Evolutionary conservation across 2,797 vertebrate species (phyloP).

Genomic region (Hippopotamyrus pictus): DNA sequence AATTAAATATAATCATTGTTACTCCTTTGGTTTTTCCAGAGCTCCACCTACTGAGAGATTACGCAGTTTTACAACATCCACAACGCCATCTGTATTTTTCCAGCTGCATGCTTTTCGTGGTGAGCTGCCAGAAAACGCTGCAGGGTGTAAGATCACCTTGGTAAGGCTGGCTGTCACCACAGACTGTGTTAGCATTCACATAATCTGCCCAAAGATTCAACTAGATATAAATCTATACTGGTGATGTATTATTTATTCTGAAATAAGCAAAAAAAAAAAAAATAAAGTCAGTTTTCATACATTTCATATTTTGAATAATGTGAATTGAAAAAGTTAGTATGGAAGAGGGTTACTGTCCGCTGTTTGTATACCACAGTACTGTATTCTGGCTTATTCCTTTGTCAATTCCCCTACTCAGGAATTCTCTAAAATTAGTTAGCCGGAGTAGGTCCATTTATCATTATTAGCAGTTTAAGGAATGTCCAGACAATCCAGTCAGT

Average conservation of each 20-base stretch:
- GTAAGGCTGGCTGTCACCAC: not conserved
- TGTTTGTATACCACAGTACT: not conserved
- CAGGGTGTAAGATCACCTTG: conserved; percentile 1
- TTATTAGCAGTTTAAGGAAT: not conserved
- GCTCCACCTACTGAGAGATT: not conserved
- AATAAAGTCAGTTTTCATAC: not conserved
- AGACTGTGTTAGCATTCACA: not conserved
- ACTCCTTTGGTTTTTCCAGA: not conserved
- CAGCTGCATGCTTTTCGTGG: not conserved
- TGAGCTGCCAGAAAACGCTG: not conserved
- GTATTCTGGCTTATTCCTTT: not conserved
- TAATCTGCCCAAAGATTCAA: not conserved
- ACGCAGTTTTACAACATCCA: not conserved
- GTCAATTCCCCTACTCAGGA: not conserved
- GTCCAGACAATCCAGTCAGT: not conserved
- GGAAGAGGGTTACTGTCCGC: not conserved
- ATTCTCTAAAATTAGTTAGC: not conserved
- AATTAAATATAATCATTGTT: not conserved
- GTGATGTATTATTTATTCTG: not conserved
- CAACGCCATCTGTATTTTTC: not conserved
- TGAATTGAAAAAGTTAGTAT: not conserved
- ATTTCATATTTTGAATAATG: not conserved
- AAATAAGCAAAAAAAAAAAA: not conserved
- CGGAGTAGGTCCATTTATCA: not conserved
- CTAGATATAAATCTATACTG: not conserved